These are phyloP conservation scores for Malacosoma neustria DNA, from an alignment of 2,888 invertebrate species.

Conservation along the genomic window DNA sequence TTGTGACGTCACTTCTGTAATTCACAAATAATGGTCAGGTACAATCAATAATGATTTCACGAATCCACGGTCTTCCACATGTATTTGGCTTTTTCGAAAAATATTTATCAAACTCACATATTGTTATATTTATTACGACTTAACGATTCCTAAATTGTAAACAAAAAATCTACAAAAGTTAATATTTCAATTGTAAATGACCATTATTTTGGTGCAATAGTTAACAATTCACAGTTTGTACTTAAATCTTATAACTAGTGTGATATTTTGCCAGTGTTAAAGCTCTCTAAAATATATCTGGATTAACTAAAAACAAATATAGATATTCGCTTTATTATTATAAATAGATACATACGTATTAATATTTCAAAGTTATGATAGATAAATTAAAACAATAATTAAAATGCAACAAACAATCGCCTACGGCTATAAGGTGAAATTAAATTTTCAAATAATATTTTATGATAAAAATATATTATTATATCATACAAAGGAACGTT, in stretches of 20 bases:
- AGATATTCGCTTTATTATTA: too few relatives aligned
- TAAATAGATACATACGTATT: too few relatives aligned
- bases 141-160: conserved; percentile 3
- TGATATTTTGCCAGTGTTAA: conserved; percentile 50
- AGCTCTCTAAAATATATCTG: conserved; percentile 67
- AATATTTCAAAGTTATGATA: too few relatives aligned
- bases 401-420: not conserved
- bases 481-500: conserved; percentile 32
- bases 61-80: conserved; percentile 44
- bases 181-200: conserved; percentile 27
- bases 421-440: not conserved
- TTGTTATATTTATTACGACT: not conserved
- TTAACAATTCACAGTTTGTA: conserved; percentile 39
- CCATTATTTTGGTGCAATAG: conserved; percentile 47
- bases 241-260: conserved; percentile 62
- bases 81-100: conserved; percentile 33
- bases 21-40: conserved; percentile 48
- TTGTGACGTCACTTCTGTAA: too few relatives aligned
- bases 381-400: too few relatives aligned
- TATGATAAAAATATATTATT: conserved; percentile 30
- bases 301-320: too few relatives aligned
- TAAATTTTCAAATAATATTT: conserved; percentile 15
- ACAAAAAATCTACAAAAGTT: conserved; percentile 11
- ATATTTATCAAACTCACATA: conserved; percentile 13
- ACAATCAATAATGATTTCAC: conserved; percentile 21